phyloP scores from a whole-genome alignment of 2,113 vertebrate species.

The Hyperoodon ampullatus region DNA sequence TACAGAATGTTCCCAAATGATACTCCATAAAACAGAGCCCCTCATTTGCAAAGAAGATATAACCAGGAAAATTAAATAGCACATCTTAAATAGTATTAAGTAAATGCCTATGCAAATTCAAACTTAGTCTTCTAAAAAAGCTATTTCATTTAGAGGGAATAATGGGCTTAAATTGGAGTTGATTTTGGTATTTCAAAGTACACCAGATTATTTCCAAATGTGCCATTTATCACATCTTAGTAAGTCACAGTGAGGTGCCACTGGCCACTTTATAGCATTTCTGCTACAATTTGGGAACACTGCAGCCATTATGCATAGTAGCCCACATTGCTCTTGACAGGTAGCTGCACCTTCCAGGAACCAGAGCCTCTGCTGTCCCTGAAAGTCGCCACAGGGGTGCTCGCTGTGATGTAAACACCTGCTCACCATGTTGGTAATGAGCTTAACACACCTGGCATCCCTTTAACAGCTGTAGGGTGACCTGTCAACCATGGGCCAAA shows the following conservation, averaged over 20 bases:
- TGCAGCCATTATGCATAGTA: slow-evolving; percentile 15
- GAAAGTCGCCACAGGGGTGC: slow-evolving; percentile 31
- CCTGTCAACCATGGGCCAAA: slow-evolving; percentile 56
- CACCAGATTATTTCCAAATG: slow-evolving; percentile 4
- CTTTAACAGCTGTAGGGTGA: slow-evolving; percentile 57
- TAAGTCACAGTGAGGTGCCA: neutral
- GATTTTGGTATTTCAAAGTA: slow-evolving; percentile 39
- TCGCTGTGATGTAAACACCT: slow-evolving; percentile 65
- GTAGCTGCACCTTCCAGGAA: neutral
- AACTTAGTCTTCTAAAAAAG: slow-evolving; percentile 46
- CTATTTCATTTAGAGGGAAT: slow-evolving; percentile 15
- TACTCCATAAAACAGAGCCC: neutral
- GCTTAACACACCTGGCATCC: slow-evolving; percentile 55
- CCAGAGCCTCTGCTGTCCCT: neutral
- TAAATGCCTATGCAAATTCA: slow-evolving; percentile 33
- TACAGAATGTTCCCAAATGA: slow-evolving; percentile 1
- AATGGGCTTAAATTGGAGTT: neutral
- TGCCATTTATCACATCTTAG: slow-evolving; percentile 8
- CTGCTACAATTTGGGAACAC: neutral
- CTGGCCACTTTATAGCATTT: neutral
- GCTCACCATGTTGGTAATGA: slow-evolving; percentile 48
- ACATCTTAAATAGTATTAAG: slow-evolving; percentile 1
- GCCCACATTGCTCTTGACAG: slow-evolving; percentile 34
- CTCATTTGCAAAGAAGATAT: neutral
- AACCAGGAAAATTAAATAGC: slow-evolving; percentile 38